Conservation (phyloP, 2,888 invertebrate genomes). For the Caenorhabditis sp. region DNA sequence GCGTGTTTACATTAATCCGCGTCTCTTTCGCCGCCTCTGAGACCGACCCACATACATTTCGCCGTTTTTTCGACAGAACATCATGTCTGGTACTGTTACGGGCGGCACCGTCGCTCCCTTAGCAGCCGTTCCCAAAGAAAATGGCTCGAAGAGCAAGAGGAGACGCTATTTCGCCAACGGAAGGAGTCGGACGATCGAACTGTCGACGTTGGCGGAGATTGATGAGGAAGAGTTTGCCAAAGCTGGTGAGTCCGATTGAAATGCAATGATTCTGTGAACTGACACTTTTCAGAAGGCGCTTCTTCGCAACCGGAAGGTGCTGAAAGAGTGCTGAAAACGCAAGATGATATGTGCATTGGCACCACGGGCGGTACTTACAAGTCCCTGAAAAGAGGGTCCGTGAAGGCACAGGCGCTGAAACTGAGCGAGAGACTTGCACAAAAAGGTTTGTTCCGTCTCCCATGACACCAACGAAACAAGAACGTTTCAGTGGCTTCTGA, state of each 20-base stretch:
- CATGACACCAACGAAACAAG: neutral
- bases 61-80: constrained; percentile 11
- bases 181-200: constrained; percentile 54
- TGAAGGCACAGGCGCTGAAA: constrained; percentile 54
- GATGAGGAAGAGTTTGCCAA: constrained; percentile 54
- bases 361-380: constrained; percentile 46
- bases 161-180: constrained; percentile 54
- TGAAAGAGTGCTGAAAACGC: constrained; percentile 35
- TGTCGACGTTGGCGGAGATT: constrained; percentile 55
- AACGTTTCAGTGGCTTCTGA: constrained; percentile 38
- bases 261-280: neutral
- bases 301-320: constrained; percentile 24
- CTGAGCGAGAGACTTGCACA: constrained; percentile 49
- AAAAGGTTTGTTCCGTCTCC: constrained; percentile 19
- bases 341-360: constrained; percentile 58
- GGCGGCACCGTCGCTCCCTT: neutral
- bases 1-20: constrained; percentile 54
- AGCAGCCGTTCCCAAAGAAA: constrained; percentile 5
- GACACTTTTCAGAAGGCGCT: constrained; percentile 31
- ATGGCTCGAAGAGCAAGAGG: constrained; percentile 43
- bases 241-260: constrained; percentile 22
- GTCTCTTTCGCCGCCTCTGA: neutral
- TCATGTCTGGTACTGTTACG: constrained; percentile 20
- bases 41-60: constrained; percentile 12
- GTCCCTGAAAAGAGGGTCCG: constrained; percentile 50